Percentiles rank a stretch among this genome's conserved stretches.
Evolutionary conservation across 2,888 invertebrate genomes (phyloP).

Genomic region (Lamellibrachia columna): DNA sequence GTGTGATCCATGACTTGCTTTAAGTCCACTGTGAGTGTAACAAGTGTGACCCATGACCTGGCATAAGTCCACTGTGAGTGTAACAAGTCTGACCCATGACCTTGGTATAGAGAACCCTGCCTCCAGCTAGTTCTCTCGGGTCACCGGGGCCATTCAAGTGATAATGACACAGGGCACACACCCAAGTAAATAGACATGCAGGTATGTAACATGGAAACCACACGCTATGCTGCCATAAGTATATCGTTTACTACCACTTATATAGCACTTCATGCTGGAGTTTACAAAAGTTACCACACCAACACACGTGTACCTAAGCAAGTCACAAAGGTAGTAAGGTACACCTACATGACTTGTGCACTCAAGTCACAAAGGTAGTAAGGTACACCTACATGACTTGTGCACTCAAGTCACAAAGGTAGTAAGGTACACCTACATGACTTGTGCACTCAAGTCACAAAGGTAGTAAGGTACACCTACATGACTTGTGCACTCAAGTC

Average conservation of each 20-base stretch:
- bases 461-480: background rate
- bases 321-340: background rate
- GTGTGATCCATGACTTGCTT: background rate
- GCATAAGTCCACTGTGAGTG: background rate
- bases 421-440: background rate
- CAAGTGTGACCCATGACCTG: no score
- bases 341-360: background rate
- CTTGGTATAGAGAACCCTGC: background rate
- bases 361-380: background rate
- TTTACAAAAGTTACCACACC: background rate
- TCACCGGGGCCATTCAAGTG: background rate
- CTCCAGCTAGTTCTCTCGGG: background rate
- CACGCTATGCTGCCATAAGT: background rate
- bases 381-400: background rate
- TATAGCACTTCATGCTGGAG: background rate
- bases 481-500: background rate
- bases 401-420: background rate
- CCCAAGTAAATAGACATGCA: background rate
- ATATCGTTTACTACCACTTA: background rate
- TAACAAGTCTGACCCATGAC: background rate
- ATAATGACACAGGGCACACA: background rate
- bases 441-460: background rate
- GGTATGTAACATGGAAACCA: background rate
- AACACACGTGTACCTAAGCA: background rate
- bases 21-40: no score